Base-by-base conservation (phyloP, 1,140 invertebrate species). In the Trissolcus basalis region DNA sequence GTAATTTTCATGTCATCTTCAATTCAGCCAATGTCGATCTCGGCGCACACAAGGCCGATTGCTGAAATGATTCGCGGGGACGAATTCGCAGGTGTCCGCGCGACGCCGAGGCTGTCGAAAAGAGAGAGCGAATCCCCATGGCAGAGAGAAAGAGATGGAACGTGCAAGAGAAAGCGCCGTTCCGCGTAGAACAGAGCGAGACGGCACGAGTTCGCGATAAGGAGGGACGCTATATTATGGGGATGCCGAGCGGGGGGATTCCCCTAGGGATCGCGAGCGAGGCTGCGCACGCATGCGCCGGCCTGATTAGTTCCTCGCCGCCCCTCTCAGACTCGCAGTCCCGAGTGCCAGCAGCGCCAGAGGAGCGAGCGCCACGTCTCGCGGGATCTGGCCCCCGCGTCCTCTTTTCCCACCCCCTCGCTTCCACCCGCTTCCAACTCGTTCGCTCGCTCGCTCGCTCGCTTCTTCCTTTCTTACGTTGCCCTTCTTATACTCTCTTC, bases 251-350 rank as follows among this genome's bases (percentile, higher is more conserved):
- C 85, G 82, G 82, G 79, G 45, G 59, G 78, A 77, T 85, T 82
- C 83, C 85, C 80, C 83, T 47, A 77, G 85, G 80, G 84, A 83
- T 44, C 63, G 43, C 58, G 76, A 76, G 77, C 64, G 19, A 82
- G 43, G 82, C 80, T 83, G 81, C 72, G 65, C 65, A 83, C 85
- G 83, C 85, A 83, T 84, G 84, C 83, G 85, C 81, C 83, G 70
- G 78, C 80, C 84, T 86, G 85, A 86, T 86, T 86, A 86, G 85
- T 86, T 85, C 83, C 73, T 60, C 82, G 79, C 77, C 49, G 44
- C 51, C 78, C 74, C 77, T 59, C 53, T 65, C 16, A 11, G 12
- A 9, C 35, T 60, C 79, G 73, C 75, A 80, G 64, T 86, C 84
- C 84, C 83, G 51, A 67, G 63, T 65, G 48, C 48, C 59, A 43